Conservation (phyloP, 2,888 invertebrate genomes). For the Thalpophila matura region DNA sequence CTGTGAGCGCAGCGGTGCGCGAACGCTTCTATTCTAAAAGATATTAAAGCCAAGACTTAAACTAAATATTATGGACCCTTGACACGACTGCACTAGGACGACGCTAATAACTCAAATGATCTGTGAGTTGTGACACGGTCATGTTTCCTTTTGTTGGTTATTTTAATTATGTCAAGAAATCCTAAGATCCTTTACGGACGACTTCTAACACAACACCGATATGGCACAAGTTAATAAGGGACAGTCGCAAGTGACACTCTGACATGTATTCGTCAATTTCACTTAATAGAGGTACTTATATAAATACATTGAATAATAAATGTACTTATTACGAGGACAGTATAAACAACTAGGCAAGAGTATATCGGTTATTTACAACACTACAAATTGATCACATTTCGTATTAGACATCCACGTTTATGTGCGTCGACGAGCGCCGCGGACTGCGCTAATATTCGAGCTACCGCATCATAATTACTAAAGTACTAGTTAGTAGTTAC, state of each 20-base stretch:
- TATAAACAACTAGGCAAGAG: conserved; percentile 44
- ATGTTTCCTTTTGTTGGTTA: neutral
- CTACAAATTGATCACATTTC: conserved; percentile 32
- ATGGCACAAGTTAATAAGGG: conserved; percentile 42
- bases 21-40: neutral
- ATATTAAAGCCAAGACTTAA: neutral
- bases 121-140: neutral
- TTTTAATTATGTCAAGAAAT: neutral
- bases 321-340: conserved; percentile 16
- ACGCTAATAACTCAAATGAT: neutral
- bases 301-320: conserved; percentile 11
- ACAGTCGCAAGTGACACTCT: neutral
- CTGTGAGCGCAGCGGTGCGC: too few relatives aligned
- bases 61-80: neutral
- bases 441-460: too few relatives aligned
- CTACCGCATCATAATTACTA: too few relatives aligned
- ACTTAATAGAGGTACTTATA: neutral
- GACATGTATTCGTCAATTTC: neutral
- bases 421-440: neutral
- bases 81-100: neutral
- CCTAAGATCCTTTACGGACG: neutral
- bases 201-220: conserved; percentile 16
- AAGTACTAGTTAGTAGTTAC: too few relatives aligned
- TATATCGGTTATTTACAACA: conserved; percentile 44
- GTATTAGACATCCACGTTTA: conserved; percentile 28